Conservation (phyloP, 2,888 invertebrate genomes). For the Thereva nobilitata region DNA sequence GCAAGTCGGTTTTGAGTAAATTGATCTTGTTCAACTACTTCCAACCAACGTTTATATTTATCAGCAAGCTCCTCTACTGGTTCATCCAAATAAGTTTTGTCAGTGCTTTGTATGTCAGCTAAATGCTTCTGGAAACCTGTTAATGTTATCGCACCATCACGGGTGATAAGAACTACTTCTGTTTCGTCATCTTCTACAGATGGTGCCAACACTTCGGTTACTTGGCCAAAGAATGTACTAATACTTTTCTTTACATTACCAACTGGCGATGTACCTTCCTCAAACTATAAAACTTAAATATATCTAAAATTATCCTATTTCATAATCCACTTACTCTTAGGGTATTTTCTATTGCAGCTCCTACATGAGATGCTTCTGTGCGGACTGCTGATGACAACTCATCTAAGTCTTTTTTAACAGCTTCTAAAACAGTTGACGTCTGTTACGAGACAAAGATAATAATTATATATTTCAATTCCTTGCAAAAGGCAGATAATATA, state of each 20-base stretch:
- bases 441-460: constrained; percentile 52
- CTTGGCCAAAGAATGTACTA: constrained; percentile 72
- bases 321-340: constrained; percentile 62
- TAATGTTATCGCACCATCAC: constrained; percentile 69
- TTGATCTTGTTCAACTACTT: constrained; percentile 60
- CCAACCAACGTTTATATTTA: constrained; percentile 65
- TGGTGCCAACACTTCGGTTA: constrained; percentile 71
- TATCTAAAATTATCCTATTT: not conserved
- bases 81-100: constrained; percentile 73
- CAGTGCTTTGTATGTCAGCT: constrained; percentile 71
- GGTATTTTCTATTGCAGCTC: constrained; percentile 70
- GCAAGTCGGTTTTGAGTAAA: constrained; percentile 65
- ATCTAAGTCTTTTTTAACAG: constrained; percentile 76
- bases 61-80: constrained; percentile 63
- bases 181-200: constrained; percentile 71
- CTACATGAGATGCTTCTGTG: constrained; percentile 71
- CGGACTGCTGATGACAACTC: constrained; percentile 74
- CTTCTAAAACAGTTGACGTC: constrained; percentile 75
- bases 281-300: constrained; percentile 60
- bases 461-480: constrained; percentile 5
- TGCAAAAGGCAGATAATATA: not conserved
- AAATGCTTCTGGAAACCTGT: constrained; percentile 68
- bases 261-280: constrained; percentile 72
- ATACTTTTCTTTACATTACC: constrained; percentile 72
- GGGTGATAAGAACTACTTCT: constrained; percentile 69